Evolutionary conservation across 2,888 invertebrate species (phyloP).

Genomic region (Chrysodeixis includens): DNA sequence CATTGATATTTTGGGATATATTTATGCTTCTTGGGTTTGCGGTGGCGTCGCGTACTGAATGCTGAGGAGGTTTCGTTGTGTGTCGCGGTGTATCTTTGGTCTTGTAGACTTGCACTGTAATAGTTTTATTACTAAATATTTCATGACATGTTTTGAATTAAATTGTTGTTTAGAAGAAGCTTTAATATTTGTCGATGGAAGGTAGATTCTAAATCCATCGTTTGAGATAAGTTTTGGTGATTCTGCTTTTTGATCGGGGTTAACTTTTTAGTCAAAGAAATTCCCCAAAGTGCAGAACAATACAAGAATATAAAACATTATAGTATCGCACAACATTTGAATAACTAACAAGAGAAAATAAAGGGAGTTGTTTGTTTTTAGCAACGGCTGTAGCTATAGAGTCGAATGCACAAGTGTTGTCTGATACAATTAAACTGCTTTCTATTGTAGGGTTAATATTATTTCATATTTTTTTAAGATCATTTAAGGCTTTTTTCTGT

Average conservation of each 20-base stretch:
- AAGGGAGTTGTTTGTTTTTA: slow-evolving; percentile 3
- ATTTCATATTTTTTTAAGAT: not conserved
- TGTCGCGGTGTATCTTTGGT: not conserved
- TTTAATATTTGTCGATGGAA: no score
- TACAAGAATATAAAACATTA: slow-evolving; percentile 3
- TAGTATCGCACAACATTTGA: not conserved
- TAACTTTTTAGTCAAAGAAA: not conserved
- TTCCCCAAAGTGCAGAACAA: not conserved
- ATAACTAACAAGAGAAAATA: slow-evolving; percentile 3
- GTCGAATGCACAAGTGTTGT: not conserved
- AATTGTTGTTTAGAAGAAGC: no score
- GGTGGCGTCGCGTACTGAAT: not conserved
- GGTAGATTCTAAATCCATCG: not conserved
- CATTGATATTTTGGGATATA: slow-evolving; percentile 32
- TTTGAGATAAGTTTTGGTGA: not conserved
- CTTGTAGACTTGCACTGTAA: not conserved
- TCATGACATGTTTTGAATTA: no score
- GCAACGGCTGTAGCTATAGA: not conserved
- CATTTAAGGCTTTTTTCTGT: not conserved
- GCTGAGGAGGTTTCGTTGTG: not conserved
- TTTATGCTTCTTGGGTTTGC: slow-evolving; percentile 21
- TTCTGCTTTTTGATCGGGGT: not conserved
- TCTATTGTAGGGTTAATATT: not conserved
- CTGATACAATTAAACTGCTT: not conserved
- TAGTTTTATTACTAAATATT: no score